Base-by-base conservation (phyloP, 2,888 invertebrate genomes). In the Acleris literana region DNA sequence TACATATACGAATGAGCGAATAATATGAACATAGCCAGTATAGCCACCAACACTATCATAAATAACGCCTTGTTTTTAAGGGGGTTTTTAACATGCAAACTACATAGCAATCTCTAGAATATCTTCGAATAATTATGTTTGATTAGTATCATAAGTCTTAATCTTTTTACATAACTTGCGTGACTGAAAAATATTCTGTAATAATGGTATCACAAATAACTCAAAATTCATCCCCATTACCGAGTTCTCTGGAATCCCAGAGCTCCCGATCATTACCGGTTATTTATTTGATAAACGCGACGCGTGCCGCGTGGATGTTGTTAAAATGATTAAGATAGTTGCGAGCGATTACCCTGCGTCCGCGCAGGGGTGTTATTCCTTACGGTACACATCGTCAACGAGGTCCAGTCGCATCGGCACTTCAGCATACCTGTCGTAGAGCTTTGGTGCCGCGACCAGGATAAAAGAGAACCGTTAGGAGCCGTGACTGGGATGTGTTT, bases 261-360 rank as follows among this genome's bases (percentile, higher is more conserved):
- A 44, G 54, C 54, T 55, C 54, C 54, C 33, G 62, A 25, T 52
- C 46, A 33, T 62, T 62, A 62, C 33, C 46, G 46, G 16, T 22
- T 33, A 62, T 54, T 54, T 54, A 62, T 53, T 48, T 62, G 54
- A 62, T 20, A 20, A 54, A 54, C 48, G 48, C 20, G 54, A 39
- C 62, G 44, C 57, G 54, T 39, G 54, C 53, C 44, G 29, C 57
- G 22, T 22, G 58, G 58, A 54, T 59, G 64, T 59, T 59, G 59
- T 64, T 64, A 64, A 64, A 54, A 64, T 64, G 54, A 59, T 64
- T 59, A 54, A 64, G 49, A 64, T 64, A 59, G 58, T 53, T 64
- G 57, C 39, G 39, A 18, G 44, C 29, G 61, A 18, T 52, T 55
- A 49, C 48, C 13, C 44, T 22, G 64, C 64, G 59, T 39, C 29